Evolutionary conservation across 1,140 invertebrate species (phyloP), one percentile per base, ranked within the genome.

Genomic region (Lepidurus couesii): DNA sequence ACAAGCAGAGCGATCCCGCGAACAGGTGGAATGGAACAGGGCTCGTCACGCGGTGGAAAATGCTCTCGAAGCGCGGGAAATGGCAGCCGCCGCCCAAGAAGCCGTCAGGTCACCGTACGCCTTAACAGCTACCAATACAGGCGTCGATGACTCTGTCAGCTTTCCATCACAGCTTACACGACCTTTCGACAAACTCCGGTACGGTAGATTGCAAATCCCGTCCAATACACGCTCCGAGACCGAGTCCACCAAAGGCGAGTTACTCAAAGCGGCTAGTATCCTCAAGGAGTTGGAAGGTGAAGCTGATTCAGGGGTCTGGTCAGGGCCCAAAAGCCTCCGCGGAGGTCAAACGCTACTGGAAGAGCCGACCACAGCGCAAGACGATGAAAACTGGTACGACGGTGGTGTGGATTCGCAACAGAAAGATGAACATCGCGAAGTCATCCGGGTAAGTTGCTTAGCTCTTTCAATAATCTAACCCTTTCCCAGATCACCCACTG

Each of bases 1-100:
- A 75, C 86, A 87, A 79, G 87, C 85, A 7, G 89, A 92, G 82
- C 84, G 90, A n/a, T 90, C 90, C n/a, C 85, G 89, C 73, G 90
- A 92, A 82, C 82, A 91, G 53, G 86, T 89, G 79, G 87, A 91
- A n/a, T 45, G 24, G 43, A 44, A 42, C 75, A 24, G 43, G 42
- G 47, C 43, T n/a, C 34, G 75, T n/a, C 21, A n/a, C 5, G 75
- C 43, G 11, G 47, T 44, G 13, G 34, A 44, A 24, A 47, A 77
- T 45, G 75, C 43, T 13, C 24, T 44, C 4, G 43, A 47, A 43
- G 43, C 75, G 34, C 43, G 76, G n/a, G 76, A 77, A 42, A 65
- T 53, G 76, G 44, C 45, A 13, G 76, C 44, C 16, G 42, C n/a
- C 7, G 76, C 34, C 8, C 74, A 75, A 24, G 34, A 42, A n/a